phyloP scores from a whole-genome alignment of 2,888 invertebrate genomes.

The Cephus pulcher region DNA sequence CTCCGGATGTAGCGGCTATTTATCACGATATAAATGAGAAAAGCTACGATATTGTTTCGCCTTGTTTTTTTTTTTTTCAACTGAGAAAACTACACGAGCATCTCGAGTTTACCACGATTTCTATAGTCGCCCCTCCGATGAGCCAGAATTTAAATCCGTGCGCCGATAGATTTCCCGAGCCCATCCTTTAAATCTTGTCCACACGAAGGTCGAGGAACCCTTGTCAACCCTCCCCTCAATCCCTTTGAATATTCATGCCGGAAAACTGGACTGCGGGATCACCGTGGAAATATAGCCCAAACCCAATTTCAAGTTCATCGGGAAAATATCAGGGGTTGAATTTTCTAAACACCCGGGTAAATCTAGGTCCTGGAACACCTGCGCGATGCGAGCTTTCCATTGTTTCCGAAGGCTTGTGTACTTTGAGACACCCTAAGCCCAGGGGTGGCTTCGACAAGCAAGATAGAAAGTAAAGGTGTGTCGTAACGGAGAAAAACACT shows the following conservation, averaged over 20 bases:
- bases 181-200: background rate
- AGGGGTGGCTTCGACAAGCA: background rate
- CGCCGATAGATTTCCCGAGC: background rate
- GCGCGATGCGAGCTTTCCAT: background rate
- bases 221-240: background rate
- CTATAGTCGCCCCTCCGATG: background rate
- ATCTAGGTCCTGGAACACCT: background rate
- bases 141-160: background rate
- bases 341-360: background rate
- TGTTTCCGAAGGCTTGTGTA: background rate
- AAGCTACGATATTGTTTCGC: background rate
- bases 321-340: background rate
- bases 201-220: background rate
- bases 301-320: background rate
- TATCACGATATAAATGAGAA: background rate
- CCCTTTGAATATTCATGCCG: background rate
- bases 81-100: background rate
- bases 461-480: background rate
- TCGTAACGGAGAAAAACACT: constrained; percentile 13
- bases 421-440: background rate
- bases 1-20: background rate
- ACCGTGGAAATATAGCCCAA: background rate
- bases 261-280: background rate
- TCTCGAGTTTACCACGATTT: background rate
- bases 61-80: background rate